phyloP scores from a whole-genome alignment of 1,140 invertebrate genomes.

The Rhagoletis pomonella region DNA sequence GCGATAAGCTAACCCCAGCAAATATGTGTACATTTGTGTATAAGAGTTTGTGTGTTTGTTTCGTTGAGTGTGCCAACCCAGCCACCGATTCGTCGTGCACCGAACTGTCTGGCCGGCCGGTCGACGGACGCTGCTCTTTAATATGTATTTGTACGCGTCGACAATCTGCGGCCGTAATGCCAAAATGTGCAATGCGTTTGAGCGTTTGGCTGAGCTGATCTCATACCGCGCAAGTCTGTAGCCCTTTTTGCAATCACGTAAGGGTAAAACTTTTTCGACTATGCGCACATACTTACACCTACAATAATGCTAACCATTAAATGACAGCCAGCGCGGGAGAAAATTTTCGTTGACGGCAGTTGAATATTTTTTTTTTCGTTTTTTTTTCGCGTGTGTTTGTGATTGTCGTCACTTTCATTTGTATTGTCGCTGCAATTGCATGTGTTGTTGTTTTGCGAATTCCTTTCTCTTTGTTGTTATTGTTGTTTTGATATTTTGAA shows the following conservation, averaged over 20 bases:
- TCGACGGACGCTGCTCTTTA: neutral
- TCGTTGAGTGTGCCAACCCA: neutral
- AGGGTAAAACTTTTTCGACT: conserved; percentile 30
- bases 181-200: neutral
- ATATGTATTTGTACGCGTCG: neutral
- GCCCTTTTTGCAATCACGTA: neutral
- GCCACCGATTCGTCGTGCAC: conserved; percentile 9
- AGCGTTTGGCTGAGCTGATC: neutral
- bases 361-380: neutral
- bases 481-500: conserved; percentile 45
- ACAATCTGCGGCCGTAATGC: too few relatives aligned
- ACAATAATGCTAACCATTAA: neutral
- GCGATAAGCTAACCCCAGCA: conserved; percentile 41
- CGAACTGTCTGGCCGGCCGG: conserved; percentile 22
- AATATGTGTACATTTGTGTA: neutral
- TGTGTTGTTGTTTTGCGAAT: neutral
- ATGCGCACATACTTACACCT: neutral
- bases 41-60: neutral
- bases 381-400: neutral
- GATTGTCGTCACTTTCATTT: neutral
- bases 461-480: neutral
- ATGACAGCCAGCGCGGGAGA: neutral
- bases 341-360: neutral
- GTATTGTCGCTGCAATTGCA: neutral
- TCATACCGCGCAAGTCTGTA: neutral